Conservation (phyloP, 2,797 vertebrate species). For the Parotocinclus haroldoi region DNA sequence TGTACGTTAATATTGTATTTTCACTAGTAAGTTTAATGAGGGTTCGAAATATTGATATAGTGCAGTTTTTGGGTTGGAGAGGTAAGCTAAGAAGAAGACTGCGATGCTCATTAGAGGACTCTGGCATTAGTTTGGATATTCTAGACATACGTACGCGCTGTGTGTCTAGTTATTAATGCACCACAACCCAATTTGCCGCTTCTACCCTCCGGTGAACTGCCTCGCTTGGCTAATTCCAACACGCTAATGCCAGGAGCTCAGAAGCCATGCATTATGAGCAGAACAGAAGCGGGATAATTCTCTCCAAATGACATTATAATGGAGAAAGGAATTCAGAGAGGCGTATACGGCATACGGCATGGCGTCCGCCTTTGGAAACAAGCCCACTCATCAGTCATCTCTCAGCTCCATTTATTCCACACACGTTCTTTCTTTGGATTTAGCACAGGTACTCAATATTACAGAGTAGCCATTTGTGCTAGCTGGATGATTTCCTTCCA, state of each 20-base stretch:
- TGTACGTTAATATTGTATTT: too few species aligned
- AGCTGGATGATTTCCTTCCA: slow-evolving; percentile 53
- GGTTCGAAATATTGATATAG: too few species aligned
- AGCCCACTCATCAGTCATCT: slow-evolving; percentile 57
- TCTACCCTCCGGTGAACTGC: slow-evolving; percentile 56
- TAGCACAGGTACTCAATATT: slow-evolving; percentile 36
- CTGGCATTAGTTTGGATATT: slow-evolving; percentile 15
- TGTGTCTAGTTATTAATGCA: slow-evolving; percentile 61
- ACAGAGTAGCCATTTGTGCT: slow-evolving; percentile 52
- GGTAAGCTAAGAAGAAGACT: too few species aligned
- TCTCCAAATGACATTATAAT: slow-evolving; percentile 56
- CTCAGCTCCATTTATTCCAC: slow-evolving; percentile 10
- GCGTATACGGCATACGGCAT: slow-evolving; percentile 30
- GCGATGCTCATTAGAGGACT: too few species aligned
- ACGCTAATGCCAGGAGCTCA: slow-evolving; percentile 49
- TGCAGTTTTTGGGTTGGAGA: too few species aligned
- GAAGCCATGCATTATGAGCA: slow-evolving; percentile 53
- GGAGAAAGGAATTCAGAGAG: slow-evolving; percentile 51
- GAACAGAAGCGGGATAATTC: slow-evolving; percentile 49
- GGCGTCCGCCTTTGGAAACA: slow-evolving; percentile 43
- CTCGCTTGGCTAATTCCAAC: slow-evolving; percentile 55
- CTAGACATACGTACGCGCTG: slow-evolving; percentile 30
- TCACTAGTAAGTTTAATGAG: too few species aligned
- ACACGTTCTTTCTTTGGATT: slow-evolving; percentile 10
- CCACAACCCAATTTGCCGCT: slow-evolving; percentile 65